These are phyloP conservation scores for Aeoliscus strigatus DNA, from an alignment of 2,797 vertebrate genomes.

Conservation along the genomic window DNA sequence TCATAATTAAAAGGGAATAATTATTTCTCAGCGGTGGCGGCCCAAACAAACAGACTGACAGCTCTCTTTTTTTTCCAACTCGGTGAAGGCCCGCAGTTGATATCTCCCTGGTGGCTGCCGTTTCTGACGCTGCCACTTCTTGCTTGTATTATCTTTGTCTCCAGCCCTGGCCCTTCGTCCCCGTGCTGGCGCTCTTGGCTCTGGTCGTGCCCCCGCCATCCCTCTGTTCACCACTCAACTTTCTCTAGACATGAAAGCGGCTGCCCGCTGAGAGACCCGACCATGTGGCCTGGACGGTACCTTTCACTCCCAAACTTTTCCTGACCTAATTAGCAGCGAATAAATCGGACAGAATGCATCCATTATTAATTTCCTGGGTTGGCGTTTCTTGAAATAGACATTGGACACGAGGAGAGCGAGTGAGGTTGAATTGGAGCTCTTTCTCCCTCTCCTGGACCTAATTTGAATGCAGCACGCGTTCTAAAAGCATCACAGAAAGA, in stretches of 20 bases:
- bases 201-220: conserved; percentile 41
- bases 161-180: conserved; percentile 69
- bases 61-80: conserved; percentile 38
- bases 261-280: conserved; percentile 55
- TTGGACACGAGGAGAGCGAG: conserved; percentile 34
- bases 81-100: conserved; percentile 58
- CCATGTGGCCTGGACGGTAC: conserved; percentile 65
- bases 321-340: conserved; percentile 72
- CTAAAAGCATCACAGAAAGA: conserved; percentile 40
- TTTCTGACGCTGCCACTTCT: conserved; percentile 67
- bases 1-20: conserved; percentile 78
- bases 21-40: conserved; percentile 69
- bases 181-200: conserved; percentile 54
- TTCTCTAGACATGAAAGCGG: conserved; percentile 65
- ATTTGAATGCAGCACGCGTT: conserved; percentile 47
- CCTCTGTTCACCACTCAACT: conserved; percentile 66
- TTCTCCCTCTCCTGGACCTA: conserved; percentile 30
- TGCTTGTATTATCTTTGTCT: conserved; percentile 73
- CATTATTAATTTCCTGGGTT: conserved; percentile 65
- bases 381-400: conserved; percentile 59
- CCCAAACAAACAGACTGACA: conserved; percentile 73
- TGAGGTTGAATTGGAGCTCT: conserved; percentile 25
- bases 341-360: conserved; percentile 68
- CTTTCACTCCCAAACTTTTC: conserved; percentile 72
- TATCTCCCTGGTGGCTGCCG: conserved; percentile 56